Conservation (phyloP, 2,888 invertebrate species). For the Ophion ellenae region DNA sequence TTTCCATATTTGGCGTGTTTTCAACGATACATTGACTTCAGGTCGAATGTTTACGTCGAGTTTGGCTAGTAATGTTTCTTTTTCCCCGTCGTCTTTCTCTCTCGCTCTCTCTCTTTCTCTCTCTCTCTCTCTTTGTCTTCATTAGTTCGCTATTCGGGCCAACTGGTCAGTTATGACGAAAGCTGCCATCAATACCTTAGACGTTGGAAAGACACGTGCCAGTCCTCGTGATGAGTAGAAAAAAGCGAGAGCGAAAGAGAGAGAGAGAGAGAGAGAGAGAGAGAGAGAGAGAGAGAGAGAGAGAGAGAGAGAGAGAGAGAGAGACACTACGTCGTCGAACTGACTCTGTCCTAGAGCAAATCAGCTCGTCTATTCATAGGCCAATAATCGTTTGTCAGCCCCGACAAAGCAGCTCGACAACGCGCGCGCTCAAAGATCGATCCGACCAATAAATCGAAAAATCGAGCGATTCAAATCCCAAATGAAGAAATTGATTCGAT, state of each 20-base stretch:
- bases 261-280: neutral
- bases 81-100: neutral
- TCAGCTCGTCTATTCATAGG: constrained; percentile 78
- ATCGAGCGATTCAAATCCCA: neutral
- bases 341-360: constrained; percentile 72
- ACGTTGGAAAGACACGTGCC: constrained; percentile 36
- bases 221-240: constrained; percentile 26
- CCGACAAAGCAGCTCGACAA: constrained; percentile 68
- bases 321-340: constrained; percentile 63
- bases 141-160: constrained; percentile 56
- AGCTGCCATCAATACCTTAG: constrained; percentile 63
- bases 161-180: constrained; percentile 65
- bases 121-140: neutral
- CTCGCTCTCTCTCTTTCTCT: neutral
- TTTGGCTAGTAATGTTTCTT: constrained; percentile 14
- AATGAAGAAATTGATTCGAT: neutral
- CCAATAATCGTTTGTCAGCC: constrained; percentile 73
- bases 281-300: constrained; percentile 7
- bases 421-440: constrained; percentile 26
- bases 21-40: neutral
- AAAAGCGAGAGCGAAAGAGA: neutral
- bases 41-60: neutral
- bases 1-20: neutral
- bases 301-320: neutral
- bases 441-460: constrained; percentile 14